Evolutionary conservation across 1,140 invertebrate species (phyloP), one percentile per base, ranked within the genome.

Genomic region (Rhagoletis pomonella): DNA sequence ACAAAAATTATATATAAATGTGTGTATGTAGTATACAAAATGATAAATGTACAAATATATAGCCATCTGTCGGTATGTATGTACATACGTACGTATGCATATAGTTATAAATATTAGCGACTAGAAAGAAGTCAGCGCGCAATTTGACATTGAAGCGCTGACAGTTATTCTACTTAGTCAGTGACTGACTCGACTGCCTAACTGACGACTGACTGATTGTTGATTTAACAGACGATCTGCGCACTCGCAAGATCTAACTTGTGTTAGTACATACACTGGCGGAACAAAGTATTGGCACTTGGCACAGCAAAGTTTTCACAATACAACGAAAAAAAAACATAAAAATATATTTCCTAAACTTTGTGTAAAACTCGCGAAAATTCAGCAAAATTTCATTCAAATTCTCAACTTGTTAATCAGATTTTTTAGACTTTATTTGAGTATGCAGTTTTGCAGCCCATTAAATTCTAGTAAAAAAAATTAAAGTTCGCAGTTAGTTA

Each of bases 101-200:
- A 14, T 47, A 73, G 67, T 7, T 55, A 7, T 55, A 73, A 73
- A 73, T 73, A 44, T 73, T 73, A 73, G 67, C 67, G 14, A 42
- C 67, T 73, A 39, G 67, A 42, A 73, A 39, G 67, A 42, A 73
- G 67, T 73, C 42, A 47, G 67, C 67, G 10, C 39, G 42, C 42
- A 47, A 73, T 73, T 73, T 73, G 67, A 73, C 67, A 73, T 73
- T 73, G 67, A 73, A 73, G 67, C 67, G 67, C 67, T 73, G 67
- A 73, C 67, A 73, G 67, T 39, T 73, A 73, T 73, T 73, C 67
- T 73, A 73, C 67, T 73, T 69, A 69, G 67, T 69, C 67, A 73
- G 67, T 73, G 67, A 73, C 67, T 73, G 67, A 73, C 67, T 62
- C 9, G 50, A 55, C 50, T 55, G 50, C 4, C 50, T 73, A 42